Percentiles rank a stretch among this genome's conserved stretches.
Conservation (phyloP, 2,113 vertebrate species). For the Python bivittatus region DNA sequence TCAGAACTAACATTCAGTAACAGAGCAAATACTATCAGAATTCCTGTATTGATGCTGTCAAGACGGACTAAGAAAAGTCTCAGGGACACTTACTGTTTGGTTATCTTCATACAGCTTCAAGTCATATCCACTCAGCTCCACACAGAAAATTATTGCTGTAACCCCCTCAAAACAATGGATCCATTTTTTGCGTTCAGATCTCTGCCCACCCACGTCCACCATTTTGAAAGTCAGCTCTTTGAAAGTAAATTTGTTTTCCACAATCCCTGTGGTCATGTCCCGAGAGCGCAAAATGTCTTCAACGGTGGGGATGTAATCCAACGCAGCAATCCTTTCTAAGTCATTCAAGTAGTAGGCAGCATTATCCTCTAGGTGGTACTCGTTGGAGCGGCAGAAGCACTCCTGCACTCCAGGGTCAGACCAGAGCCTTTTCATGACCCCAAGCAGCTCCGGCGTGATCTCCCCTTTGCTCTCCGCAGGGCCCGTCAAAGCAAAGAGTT, state of each 20-base stretch:
- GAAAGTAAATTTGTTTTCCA: constrained; percentile 99
- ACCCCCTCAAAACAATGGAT: constrained; percentile 99
- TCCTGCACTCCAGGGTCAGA: constrained; percentile 93
- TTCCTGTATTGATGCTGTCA: not conserved
- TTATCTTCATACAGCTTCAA: constrained; percentile 99
- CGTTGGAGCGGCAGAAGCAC: constrained; percentile 95
- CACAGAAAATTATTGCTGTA: constrained; percentile 99
- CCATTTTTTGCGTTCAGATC: constrained; percentile 99
- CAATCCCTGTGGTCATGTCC: constrained; percentile 99
- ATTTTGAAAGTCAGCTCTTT: constrained; percentile 99
- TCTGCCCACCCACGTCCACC: constrained; percentile 98
- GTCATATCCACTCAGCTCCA: constrained; percentile 98
- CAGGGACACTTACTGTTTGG: constrained; percentile 86
- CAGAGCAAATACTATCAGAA: not conserved
- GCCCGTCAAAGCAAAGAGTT: constrained; percentile 96
- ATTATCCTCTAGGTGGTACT: constrained; percentile 99
- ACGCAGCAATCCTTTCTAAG: constrained; percentile 92
- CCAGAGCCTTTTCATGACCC: constrained; percentile 97
- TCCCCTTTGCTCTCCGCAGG: constrained; percentile 97
- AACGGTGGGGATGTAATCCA: constrained; percentile 95
- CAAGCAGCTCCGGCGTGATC: constrained; percentile 92
- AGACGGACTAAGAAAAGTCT: not conserved
- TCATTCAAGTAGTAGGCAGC: constrained; percentile 98
- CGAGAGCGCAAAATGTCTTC: constrained; percentile 98
- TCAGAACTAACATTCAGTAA: not conserved